Evolutionary conservation across 35 echinoderm and acorn worm species (phyloP).

Genomic region (Nesometra sesokonis): DNA sequence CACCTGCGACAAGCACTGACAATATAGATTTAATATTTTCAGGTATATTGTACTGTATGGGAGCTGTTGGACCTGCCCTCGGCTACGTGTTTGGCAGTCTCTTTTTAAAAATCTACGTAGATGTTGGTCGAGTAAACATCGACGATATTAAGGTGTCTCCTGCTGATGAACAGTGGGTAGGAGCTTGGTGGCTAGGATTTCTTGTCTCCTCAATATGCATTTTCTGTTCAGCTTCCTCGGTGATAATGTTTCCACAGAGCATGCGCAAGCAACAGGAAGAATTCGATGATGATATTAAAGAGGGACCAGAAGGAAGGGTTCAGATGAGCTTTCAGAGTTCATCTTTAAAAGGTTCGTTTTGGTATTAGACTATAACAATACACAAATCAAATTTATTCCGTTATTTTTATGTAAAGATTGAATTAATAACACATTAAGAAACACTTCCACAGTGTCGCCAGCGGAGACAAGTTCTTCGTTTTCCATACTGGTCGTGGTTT

Average conservation of each 20-base stretch:
- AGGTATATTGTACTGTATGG: conserved; percentile 32
- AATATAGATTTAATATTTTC: neutral
- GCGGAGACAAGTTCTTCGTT: no score
- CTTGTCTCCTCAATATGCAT: conserved; percentile 14
- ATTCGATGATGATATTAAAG: neutral
- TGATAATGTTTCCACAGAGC: conserved; percentile 13
- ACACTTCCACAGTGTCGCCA: no score
- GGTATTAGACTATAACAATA: neutral
- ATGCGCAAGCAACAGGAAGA: conserved; percentile 10
- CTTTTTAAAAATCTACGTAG: conserved; percentile 24
- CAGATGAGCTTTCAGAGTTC: conserved; percentile 23
- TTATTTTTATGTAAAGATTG: no score
- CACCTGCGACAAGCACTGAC: no score
- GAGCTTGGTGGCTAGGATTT: conserved; percentile 52
- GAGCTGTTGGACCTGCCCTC: conserved; percentile 7
- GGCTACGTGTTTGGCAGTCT: conserved; percentile 9
- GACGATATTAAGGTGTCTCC: neutral
- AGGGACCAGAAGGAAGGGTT: neutral
- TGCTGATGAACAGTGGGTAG: conserved; percentile 24
- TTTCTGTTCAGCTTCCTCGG: neutral
- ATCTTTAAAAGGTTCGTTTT: conserved; percentile 27
- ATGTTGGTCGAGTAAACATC: conserved; percentile 2
- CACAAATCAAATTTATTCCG: no score
- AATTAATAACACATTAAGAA: no score
- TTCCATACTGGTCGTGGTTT: no score